A percentile compares a stretch with the other conserved stretches of the same genome.
Evolutionary conservation across 1,140 invertebrate genomes (phyloP).

Genomic region (Drosophila ercepeae): DNA sequence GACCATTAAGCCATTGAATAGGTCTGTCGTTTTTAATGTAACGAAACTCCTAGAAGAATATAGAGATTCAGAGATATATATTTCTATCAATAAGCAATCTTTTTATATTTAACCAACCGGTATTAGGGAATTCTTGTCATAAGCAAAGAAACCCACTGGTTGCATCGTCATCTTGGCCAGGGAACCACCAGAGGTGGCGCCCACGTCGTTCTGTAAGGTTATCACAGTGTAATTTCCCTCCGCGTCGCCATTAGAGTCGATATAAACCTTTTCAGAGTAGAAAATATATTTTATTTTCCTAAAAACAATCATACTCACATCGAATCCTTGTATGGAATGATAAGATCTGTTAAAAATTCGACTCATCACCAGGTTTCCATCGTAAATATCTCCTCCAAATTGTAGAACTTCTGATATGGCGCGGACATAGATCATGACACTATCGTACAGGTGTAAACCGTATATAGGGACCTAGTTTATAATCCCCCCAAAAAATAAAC

Average conservation of each 20-base stretch:
- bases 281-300: neutral
- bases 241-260: conserved; percentile 94
- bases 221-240: conserved; percentile 96
- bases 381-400: conserved; percentile 87
- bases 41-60: conserved; percentile 85
- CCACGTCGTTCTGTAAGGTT: conserved; percentile 86
- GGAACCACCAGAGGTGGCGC: conserved; percentile 27
- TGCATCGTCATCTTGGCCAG: conserved; percentile 86
- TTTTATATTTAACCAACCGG: conserved; percentile 49
- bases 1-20: conserved; percentile 91
- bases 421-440: conserved; percentile 92
- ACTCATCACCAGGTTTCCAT: conserved; percentile 89
- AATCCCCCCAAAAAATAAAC: too few relatives aligned
- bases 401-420: conserved; percentile 90
- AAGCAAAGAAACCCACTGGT: conserved; percentile 90
- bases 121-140: conserved; percentile 85
- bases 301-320: conserved; percentile 85
- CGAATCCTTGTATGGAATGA: conserved; percentile 90
- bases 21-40: conserved; percentile 86
- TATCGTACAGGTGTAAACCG: conserved; percentile 94
- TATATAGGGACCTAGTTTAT: conserved; percentile 90
- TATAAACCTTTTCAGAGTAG: conserved; percentile 86
- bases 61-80: too few relatives aligned
- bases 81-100: neutral
- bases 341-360: conserved; percentile 89